phyloP scores from a whole-genome alignment of 2,888 invertebrate species.

The Adineta ricciae region DNA sequence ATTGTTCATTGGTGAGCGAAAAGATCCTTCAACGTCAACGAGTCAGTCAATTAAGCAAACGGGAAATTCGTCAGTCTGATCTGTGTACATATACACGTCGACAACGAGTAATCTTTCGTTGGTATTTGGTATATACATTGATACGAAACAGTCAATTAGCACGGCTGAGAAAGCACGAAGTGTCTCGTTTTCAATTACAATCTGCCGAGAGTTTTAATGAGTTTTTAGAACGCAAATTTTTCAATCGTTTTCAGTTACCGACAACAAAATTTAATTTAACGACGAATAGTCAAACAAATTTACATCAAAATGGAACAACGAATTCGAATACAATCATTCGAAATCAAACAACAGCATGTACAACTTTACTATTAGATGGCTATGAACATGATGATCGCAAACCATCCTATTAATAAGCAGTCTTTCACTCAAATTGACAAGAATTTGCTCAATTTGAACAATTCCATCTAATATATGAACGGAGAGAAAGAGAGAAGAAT shows the following conservation, averaged over 20 bases:
- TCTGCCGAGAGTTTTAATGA: slow-evolving; percentile 17
- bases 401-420: neutral
- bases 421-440: neutral
- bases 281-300: neutral
- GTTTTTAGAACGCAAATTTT: slow-evolving; percentile 13
- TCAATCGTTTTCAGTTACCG: neutral
- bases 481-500: too few relatives aligned
- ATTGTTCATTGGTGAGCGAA: slow-evolving; percentile 18
- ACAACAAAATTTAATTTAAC: neutral
- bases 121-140: neutral
- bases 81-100: neutral
- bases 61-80: neutral
- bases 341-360: neutral
- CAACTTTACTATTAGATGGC: neutral
- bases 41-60: neutral
- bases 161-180: neutral
- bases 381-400: neutral
- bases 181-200: neutral
- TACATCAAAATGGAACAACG: neutral
- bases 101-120: neutral
- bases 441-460: neutral
- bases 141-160: neutral
- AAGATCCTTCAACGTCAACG: neutral
- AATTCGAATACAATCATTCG: neutral
- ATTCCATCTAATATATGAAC: neutral